Base-by-base conservation (phyloP, 2,113 vertebrate genomes). In the Phalacrocorax pelagicus region DNA sequence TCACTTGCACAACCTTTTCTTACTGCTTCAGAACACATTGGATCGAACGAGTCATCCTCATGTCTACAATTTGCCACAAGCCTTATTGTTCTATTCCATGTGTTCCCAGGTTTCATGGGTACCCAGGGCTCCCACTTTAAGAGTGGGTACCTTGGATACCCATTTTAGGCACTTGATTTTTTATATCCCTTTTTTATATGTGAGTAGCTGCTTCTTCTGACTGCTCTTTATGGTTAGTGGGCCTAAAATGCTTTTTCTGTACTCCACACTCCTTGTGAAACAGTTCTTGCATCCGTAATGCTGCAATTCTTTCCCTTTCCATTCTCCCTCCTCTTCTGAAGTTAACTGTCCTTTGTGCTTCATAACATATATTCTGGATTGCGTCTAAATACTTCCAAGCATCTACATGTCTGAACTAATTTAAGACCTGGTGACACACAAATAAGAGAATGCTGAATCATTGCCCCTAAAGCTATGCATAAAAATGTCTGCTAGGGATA, bases 1-100 rank as follows among this genome's bases (percentile, higher is more conserved):
- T 55, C 36, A 36, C 32, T 74, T 0, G 0, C 4, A 11, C 3
- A 22, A 36, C 5, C 14, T 74, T 70, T 49, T 7, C 29, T 82
- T 81, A 90, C 38, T 81, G 12, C 16, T 84, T 87, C 82, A 66
- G 22, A 72, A 20, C 24, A 22, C 27, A 46, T 5, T 66, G 12
- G 83, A 65, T 14, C 47, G 34, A 77, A 66, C 38, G 12, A 79
- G 11, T 7, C 79, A 82, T 85, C 67, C 29, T 71, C 4, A 22
- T 19, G 27, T 46, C 24, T 55, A 49, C 82, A 67, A 55, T 81
- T 78, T 61, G 4, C 24, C 18, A 12, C 4, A 46, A 86, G 11
- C 2, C 5, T 65, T 81, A 38, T 57, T 12, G 11, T 73, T 80
- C 32, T 63, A 15, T 70, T 61, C 7, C 20, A 55, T 63, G 15